Base-by-base conservation (phyloP, 92 coral and sea anemone genomes). In the Blastomussa wellsi region DNA sequence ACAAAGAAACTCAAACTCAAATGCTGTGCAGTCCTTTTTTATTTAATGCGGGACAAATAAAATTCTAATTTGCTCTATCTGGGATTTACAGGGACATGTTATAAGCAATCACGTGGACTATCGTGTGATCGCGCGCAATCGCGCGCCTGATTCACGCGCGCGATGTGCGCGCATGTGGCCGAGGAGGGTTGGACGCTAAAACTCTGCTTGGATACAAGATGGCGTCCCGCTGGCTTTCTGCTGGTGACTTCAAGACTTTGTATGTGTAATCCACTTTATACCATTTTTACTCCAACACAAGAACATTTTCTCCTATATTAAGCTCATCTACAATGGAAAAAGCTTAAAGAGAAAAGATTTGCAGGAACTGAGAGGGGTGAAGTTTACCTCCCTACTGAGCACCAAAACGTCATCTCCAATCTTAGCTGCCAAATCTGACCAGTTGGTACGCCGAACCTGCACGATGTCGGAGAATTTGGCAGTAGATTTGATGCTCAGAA, bases 401-500 rank as follows among this genome's bases (percentile, higher is more conserved):
- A 22, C 26, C 32, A 32, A 14, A 70, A 70, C 44, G n/a, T 26
- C 44, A 24, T 35, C n/a, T n/a, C n/a, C n/a, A n/a, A n/a, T n/a
- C 47, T 35, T n/a, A 7, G 68, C 68, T 22, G n/a, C n/a, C n/a
- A n/a, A n/a, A n/a, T n/a, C 2, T 4, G 33, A 5, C 10, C 10
- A 28, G 5, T 19, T 69, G 39, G 44, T 32, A 7, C 1, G 22
- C 20, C 39, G 29, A 70, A 70, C 44, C 1, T 24, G 80, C 70
- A 75, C 66, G 41, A 88, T 82, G 88, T 64, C 90, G 12, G 53
- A 87, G 33, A 90, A 91, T 81, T 86, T 95, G 93, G 98, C 98
- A 16, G 86, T 95, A 44, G 97, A 96, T 82, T 82, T 96, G 82
- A 89, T 96, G 39, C 77, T 96, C 22, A 86, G 94, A 76, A 87